Percentiles rank a stretch among this genome's conserved stretches.
phyloP scores from a whole-genome alignment of 2,888 invertebrate species.

The Spilosoma lubricipeda region DNA sequence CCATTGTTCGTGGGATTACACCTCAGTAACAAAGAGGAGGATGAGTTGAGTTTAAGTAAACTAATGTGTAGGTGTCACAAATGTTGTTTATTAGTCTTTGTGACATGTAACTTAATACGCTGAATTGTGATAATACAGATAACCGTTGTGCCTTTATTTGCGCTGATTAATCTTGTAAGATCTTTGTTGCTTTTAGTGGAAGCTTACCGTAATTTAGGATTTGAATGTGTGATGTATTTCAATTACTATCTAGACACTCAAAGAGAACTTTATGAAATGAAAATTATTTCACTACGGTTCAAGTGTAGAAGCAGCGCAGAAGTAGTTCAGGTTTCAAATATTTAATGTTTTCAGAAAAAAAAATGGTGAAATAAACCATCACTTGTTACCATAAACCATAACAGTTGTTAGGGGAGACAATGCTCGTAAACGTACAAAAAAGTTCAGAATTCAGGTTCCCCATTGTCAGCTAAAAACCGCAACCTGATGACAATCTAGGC shows the following conservation, averaged over 20 bases:
- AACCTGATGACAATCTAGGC: constrained; percentile 23
- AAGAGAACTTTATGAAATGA: background rate
- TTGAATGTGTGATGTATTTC: background rate
- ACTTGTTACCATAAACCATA: background rate
- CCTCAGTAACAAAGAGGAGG: constrained; percentile 30
- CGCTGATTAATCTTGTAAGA: background rate
- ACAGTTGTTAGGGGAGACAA: too few species aligned
- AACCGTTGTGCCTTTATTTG: background rate
- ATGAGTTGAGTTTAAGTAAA: constrained; percentile 23
- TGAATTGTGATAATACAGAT: background rate
- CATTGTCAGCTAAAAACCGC: constrained; percentile 42
- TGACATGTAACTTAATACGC: background rate
- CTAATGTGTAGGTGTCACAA: constrained; percentile 18
- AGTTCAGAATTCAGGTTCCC: constrained; percentile 21
- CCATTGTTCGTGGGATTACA: constrained; percentile 43
- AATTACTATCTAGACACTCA: too few species aligned
- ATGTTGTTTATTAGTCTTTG: constrained; percentile 5
- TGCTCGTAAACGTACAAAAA: background rate
- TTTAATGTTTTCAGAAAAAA: background rate
- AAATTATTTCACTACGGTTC: background rate
- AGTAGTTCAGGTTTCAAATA: background rate
- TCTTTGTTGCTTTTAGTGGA: background rate
- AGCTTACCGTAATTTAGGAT: background rate
- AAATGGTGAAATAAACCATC: background rate
- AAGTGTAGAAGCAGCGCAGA: too few species aligned